Percentiles rank a stretch among this genome's conserved stretches.
phyloP scores from a whole-genome alignment of 2,888 invertebrate genomes.

The Theretra japonica region DNA sequence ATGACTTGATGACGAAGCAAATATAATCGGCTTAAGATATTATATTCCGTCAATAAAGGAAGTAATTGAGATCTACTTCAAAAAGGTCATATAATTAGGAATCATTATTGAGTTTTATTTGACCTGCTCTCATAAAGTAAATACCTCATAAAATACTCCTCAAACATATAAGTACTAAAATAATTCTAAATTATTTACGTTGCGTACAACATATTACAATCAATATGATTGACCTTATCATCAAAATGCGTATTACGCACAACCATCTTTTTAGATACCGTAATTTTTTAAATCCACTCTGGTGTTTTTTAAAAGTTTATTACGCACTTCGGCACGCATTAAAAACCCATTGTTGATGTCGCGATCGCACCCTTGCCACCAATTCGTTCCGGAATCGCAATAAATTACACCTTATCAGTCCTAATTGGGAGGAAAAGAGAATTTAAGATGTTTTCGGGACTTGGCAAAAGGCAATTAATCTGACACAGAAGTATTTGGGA shows the following conservation, averaged over 20 bases:
- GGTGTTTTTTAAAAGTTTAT: not conserved
- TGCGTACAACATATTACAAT: too few relatives aligned
- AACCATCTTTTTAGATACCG: not conserved
- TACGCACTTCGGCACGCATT: not conserved
- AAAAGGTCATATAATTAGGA: not conserved
- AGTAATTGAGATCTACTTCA: not conserved
- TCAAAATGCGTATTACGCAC: too few relatives aligned
- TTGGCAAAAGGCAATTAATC: slow-evolving; percentile 61
- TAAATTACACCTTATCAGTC: slow-evolving; percentile 74
- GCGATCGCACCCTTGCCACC: slow-evolving; percentile 9
- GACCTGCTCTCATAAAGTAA: too few relatives aligned
- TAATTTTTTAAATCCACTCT: not conserved
- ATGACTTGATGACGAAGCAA: too few relatives aligned
- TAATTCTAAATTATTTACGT: too few relatives aligned
- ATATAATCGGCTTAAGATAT: too few relatives aligned
- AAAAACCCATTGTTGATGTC: slow-evolving; percentile 7
- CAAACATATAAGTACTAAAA: too few relatives aligned
- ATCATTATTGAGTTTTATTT: not conserved
- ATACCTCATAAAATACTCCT: too few relatives aligned
- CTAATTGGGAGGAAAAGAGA: slow-evolving; percentile 68
- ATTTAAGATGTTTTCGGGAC: slow-evolving; percentile 61
- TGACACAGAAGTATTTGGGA: slow-evolving; percentile 56
- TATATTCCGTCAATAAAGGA: not conserved
- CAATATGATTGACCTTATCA: too few relatives aligned
- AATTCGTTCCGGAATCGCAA: slow-evolving; percentile 49